A percentile compares a stretch with the other conserved stretches of the same genome.
These are phyloP conservation scores for Saccopteryx leptura DNA, from an alignment of 2,113 vertebrate genomes.

Conservation along the genomic window DNA sequence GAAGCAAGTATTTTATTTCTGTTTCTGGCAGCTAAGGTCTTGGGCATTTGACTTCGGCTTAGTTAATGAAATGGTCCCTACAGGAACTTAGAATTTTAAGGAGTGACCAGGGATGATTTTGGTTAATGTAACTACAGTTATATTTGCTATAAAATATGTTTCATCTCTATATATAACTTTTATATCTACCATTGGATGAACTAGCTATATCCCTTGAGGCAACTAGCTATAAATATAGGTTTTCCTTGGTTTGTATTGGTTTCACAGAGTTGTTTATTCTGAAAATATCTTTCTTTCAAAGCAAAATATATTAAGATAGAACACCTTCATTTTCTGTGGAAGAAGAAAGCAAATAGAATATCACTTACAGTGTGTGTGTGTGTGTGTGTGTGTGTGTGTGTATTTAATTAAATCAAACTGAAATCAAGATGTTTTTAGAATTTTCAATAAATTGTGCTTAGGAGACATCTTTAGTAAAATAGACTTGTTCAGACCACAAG, in stretches of 20 bases:
- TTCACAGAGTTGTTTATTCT: slow-evolving; percentile 15
- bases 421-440: slow-evolving; percentile 48
- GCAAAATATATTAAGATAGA: not conserved
- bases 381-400: not conserved
- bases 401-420: not conserved
- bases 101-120: not conserved
- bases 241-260: slow-evolving; percentile 31
- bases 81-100: not conserved
- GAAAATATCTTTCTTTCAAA: slow-evolving; percentile 39
- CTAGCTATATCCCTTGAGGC: not conserved
- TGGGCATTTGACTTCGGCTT: not conserved
- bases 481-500: not conserved
- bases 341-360: not conserved
- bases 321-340: not conserved
- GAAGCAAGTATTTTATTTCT: not conserved
- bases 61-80: not conserved
- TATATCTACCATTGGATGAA: not conserved
- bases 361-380: not conserved
- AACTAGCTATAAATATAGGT: not conserved
- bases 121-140: not conserved
- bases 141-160: not conserved
- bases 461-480: not conserved
- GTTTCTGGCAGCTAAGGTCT: not conserved
- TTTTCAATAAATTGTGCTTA: slow-evolving; percentile 34
- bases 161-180: not conserved